Base-by-base conservation (phyloP, 2,888 invertebrate genomes). In the Acrobasis repandana region DNA sequence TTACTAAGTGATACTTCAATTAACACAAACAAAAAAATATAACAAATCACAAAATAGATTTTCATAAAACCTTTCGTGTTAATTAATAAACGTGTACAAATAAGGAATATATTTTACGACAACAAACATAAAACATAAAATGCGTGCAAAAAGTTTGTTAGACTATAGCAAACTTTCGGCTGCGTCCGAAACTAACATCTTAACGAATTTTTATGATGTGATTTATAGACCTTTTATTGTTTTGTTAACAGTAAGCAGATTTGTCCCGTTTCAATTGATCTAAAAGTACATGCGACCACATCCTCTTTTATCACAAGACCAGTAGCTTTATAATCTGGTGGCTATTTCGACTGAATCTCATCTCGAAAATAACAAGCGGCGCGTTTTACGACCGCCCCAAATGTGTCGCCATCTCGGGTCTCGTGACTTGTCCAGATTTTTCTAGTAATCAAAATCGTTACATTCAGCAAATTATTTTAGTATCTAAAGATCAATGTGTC, bases 381-480 rank as follows among this genome's bases (percentile, higher is more conserved):
- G 67, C 75, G 72, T 80, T 87, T 87, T 88, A 89, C 78, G 85
- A 85, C 67, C 74, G 64, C 71, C 69, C 76, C 67, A 68, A 78
- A 82, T 75, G 75, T 76, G 74, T 68, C 70, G 68, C 74, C 73
- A 65, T 65, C 68, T 56, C 59, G 65, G 69, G 69, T 69, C 65
- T 75, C 74, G 74, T 75, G 76, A 73, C 73, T 65, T 59, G 60
- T 64, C 61, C 66, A 67, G 74, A 75, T 77, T 79, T 76, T 74
- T 76, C 68, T 69, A 69, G 65, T 70, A 63, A 63, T 66, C 62
- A 63, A 65, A 65, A 62, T 74, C 70, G 14, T n/a, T 69, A 72
- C 9, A 28, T 28, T 52, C 18, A 15, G 8, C 11, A 47, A 11
- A 47, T 57, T 47, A 6, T 28, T 28, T 28, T 2, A 2, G 28